Base-by-base conservation (phyloP, 92 coral and sea anemone species). In the Epizoanthus ramosus region DNA sequence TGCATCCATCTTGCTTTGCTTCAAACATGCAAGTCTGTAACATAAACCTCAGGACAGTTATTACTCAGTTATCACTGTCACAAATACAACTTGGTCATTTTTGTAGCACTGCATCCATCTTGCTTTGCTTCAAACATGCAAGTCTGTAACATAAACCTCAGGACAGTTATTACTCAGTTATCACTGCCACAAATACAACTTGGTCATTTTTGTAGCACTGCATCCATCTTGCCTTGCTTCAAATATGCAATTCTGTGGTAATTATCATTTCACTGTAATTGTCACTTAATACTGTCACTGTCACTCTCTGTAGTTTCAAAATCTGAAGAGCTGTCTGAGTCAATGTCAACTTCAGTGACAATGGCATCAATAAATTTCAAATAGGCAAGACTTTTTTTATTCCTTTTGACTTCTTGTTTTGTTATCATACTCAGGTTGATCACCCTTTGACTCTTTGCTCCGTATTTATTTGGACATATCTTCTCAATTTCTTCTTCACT, bases 1-100 rank as follows among this genome's bases (percentile, higher is more conserved):
- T n/a, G n/a, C n/a, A 69, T 69, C 74, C 74, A 69, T 69, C 74
- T 67, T 67, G 72, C 72, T 67, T 67, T 67, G 72, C 73, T 68
- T 68, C 73, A 68, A 68, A 68, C 73, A 68, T 68, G 73, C 73
- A 68, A 68, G 53, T 68, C 73, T 68, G 73, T 68, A 68, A 68
- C 73, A 68, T 68, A 68, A 68, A 68, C 73, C 73, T 68, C 73
- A 68, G 33, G 73, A 68, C 73, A 68, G 73, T 68, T 68, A 68
- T 68, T 68, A 68, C 33, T 68, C 73, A 68, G 73, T 68, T 68
- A 68, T 68, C 73, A 68, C 73, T 68, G 73, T 68, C 73, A 68
- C 73, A 68, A 68, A 68, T 68, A 68, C 73, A 33, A 68, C 73
- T 67, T 71, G n/a, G 75, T 70, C 2, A 69, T 69, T 37, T 69